These are phyloP conservation scores for Punctoribates punctum DNA, from an alignment of 2,888 invertebrate genomes.

Conservation along the genomic window DNA sequence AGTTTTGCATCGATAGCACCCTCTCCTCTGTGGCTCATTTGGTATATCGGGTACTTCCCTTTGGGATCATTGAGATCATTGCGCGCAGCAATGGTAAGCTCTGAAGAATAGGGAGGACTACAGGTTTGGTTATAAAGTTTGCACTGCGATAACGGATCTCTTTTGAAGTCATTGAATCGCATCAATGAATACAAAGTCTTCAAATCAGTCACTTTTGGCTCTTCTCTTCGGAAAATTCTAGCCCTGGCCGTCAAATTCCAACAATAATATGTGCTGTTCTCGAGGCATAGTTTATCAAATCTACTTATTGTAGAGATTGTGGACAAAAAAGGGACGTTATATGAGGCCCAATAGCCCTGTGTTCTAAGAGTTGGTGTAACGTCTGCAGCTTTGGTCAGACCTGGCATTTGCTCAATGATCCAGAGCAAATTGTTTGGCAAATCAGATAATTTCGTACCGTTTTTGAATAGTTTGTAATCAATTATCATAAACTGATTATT, in stretches of 20 bases:
- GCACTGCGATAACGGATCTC: slow-evolving; percentile 42
- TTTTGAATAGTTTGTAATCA: slow-evolving; percentile 51
- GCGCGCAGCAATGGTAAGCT: slow-evolving; percentile 41
- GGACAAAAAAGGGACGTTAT: slow-evolving; percentile 54
- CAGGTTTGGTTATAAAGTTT: slow-evolving; percentile 23
- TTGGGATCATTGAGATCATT: slow-evolving; percentile 43
- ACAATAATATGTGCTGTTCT: slow-evolving; percentile 42
- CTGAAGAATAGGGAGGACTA: slow-evolving; percentile 41
- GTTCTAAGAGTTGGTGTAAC: slow-evolving; percentile 37
- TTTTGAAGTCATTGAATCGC: slow-evolving; percentile 52
- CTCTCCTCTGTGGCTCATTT: not conserved
- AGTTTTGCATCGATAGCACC: slow-evolving; percentile 44
- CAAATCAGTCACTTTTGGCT: slow-evolving; percentile 51
- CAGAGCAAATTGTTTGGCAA: slow-evolving; percentile 55
- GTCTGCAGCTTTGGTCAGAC: slow-evolving; percentile 51
- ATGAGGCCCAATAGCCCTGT: slow-evolving; percentile 54
- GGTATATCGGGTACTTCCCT: slow-evolving; percentile 28
- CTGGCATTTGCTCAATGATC: slow-evolving; percentile 54
- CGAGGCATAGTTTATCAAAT: too few relatives aligned
- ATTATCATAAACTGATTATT: slow-evolving; percentile 55
- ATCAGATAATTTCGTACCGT: slow-evolving; percentile 53
- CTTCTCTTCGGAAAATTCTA: slow-evolving; percentile 54
- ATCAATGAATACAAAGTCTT: slow-evolving; percentile 51
- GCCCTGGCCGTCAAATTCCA: slow-evolving; percentile 54
- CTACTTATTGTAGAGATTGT: slow-evolving; percentile 51